Evolutionary conservation across 2,113 vertebrate genomes (phyloP), one percentile per base, ranked within the genome.

Genomic region (Phalacrocorax carbo): DNA sequence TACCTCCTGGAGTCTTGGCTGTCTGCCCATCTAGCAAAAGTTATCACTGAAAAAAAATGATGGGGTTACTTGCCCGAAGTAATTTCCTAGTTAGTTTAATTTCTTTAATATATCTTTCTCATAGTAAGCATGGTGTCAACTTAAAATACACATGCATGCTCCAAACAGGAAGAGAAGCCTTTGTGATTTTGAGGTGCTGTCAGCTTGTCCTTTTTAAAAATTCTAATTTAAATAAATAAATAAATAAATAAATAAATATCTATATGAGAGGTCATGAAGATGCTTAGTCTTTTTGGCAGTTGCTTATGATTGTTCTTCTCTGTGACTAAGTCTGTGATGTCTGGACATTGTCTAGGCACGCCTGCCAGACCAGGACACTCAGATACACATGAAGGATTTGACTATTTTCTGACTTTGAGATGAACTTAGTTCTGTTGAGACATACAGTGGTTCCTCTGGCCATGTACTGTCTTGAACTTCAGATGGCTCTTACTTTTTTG

Each of bases 341-440:
- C 91, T 96, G 91, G 87, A 87, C 95, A 85, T 79, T 91, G 89
- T 93, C 93, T 93, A 79, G 81, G 84, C 84, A 95, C 71, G 91
- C 89, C 81, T 85, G 89, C 81, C 90, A 96, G 70, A 85, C 66
- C 69, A 77, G 65, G 48, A 82, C 61, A 69, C 48, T 60, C 23
- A 1, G 81, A 91, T 68, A 85, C 36, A 57, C 15, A 23, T 64
- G 78, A 75, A 94, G 66, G 66, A 79, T 89, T 87, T 78, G 34
- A 75, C 73, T 55, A 0, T 61, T 93, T 91, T 94, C 71, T 94
- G 73, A 87, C 87, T 84, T 60, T 12, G 25, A 82, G 93, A 84
- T 91, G 52, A 95, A 93, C 78, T 93, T 64, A 49, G 65, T 9
- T 84, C 32, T 68, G 6, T 42, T 71, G 44, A 60, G 69, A 36